Evolutionary conservation across 1,140 invertebrate species (phyloP).

Genomic region (Pissodes strobi): DNA sequence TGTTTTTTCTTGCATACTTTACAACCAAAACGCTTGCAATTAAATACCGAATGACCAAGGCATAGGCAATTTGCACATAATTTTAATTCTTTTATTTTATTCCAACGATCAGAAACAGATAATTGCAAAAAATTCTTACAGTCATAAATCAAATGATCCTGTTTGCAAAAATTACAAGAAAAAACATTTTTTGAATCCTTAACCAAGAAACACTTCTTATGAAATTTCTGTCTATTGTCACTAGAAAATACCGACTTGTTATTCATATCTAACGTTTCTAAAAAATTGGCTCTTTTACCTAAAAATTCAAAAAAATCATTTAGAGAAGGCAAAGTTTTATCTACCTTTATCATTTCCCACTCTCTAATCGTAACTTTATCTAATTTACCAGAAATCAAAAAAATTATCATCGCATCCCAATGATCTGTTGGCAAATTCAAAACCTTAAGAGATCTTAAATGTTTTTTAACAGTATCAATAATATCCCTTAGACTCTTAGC

Average conservation of each 20-base stretch:
- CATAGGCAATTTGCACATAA: background rate
- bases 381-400: background rate
- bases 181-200: too few relatives aligned
- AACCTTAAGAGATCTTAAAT: background rate
- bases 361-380: constrained; percentile 3
- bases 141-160: too few relatives aligned
- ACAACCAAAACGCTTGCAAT: background rate
- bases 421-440: background rate
- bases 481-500: background rate
- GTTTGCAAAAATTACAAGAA: too few relatives aligned
- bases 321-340: background rate
- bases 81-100: background rate
- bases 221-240: background rate
- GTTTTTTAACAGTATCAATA: too few relatives aligned
- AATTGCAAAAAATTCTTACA: background rate
- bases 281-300: too few relatives aligned
- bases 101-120: background rate
- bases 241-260: background rate
- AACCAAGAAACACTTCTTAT: background rate
- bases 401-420: background rate
- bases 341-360: background rate
- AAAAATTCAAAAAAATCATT: too few relatives aligned
- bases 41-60: background rate
- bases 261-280: background rate
- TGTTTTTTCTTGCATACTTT: background rate